Evolutionary conservation across 2,888 invertebrate genomes (phyloP), one percentile per base, ranked within the genome.

Genomic region (Proisotoma minuta): DNA sequence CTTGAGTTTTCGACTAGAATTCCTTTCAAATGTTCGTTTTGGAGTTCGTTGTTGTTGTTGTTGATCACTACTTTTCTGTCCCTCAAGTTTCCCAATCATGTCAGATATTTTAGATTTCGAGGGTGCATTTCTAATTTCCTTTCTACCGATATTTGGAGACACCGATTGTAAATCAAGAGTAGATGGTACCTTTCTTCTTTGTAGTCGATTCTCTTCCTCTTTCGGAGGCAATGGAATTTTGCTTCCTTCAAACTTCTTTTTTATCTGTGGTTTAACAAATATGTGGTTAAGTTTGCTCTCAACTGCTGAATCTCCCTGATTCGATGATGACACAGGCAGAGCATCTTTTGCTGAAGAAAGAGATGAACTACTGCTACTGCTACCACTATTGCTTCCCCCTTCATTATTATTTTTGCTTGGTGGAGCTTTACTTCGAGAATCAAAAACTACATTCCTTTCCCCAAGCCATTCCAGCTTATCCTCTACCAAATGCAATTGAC

Each of bases 21-120:
- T 15, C 4, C 43, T 5, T n/a, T n/a, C n/a, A 66, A 70, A 60
- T 40, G 69, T 65, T 10, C 71, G 60, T 58, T 66, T 65, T 8
- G 73, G 71, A 1, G 73, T 70, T 2, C 67, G 47, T 39, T 70
- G 70, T 12, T 8, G 15, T 15, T 15, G 8, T 20, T 18, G 15
- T 43, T 43, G 10, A 5, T 71, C 73, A 54, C 57, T 58, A 52
- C 65, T 68, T 12, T 48, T 65, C 5, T 57, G 59, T 8, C 54
- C 48, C 27, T 73, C 73, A 71, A 73, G 71, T 63, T 72, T 72
- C 26, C 71, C 71, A 15, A 72, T 71, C 57, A 73, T 52, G 50
- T 73, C 73, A 39, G 66, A 63, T 22, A 73, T 72, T 63, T 72
- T 73, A 15, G 73, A 73, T 23, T 72, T 57, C 49, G 27, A 53